phyloP scores from a whole-genome alignment of 1,140 invertebrate genomes.

The Bombus difficillimus region DNA sequence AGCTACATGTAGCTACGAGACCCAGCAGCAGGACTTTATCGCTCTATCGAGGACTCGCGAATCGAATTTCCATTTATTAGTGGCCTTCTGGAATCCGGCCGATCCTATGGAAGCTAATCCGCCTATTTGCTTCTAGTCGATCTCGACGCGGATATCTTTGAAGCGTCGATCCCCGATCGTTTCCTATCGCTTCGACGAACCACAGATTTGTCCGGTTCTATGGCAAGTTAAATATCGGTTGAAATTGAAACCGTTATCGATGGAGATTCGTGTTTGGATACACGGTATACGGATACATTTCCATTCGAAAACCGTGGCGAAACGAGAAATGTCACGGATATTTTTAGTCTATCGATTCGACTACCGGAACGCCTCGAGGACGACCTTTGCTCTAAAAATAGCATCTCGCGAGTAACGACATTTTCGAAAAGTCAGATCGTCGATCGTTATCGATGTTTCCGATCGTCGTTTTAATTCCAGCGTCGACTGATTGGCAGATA shows the following conservation, averaged over 20 bases:
- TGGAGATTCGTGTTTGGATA: background rate
- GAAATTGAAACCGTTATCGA: conserved; percentile 17
- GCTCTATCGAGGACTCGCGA: conserved; percentile 60
- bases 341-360: background rate
- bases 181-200: too few species aligned
- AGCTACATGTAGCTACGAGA: background rate
- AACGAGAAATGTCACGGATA: too few species aligned
- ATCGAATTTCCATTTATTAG: conserved; percentile 70
- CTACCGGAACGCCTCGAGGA: conserved; percentile 26
- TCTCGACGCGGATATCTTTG: background rate
- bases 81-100: background rate
- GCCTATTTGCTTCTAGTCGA: conserved; percentile 33
- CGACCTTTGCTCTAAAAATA: conserved; percentile 13
- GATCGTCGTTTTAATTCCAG: background rate
- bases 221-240: background rate
- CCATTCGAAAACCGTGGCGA: background rate
- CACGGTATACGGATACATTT: background rate
- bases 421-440: conserved; percentile 17
- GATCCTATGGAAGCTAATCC: conserved; percentile 31
- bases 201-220: too few species aligned
- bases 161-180: too few species aligned
- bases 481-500: background rate
- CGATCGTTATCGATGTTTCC: background rate
- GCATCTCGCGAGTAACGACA: background rate
- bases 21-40: conserved; percentile 52